phyloP scores from a whole-genome alignment of 2,888 invertebrate species.

The Napeogenes inachia region DNA sequence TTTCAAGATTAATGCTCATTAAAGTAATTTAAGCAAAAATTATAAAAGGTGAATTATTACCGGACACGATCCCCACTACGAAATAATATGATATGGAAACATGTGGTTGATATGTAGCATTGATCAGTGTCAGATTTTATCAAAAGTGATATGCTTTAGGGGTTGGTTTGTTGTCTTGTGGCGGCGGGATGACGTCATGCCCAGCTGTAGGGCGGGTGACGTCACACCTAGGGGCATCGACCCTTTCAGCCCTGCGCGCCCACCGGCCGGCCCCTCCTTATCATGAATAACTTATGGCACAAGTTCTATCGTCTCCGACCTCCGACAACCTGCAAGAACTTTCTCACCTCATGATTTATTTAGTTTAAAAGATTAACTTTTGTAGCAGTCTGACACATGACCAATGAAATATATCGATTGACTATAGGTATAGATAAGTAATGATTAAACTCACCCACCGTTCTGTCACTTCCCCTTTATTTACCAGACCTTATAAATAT shows the following conservation, averaged over 20 bases:
- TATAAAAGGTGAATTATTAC: too few relatives aligned
- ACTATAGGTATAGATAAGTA: neutral
- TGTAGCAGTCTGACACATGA: too few relatives aligned
- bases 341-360: conserved; percentile 27
- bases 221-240: conserved; percentile 66
- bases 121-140: conserved; percentile 50
- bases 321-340: conserved; percentile 55
- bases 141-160: conserved; percentile 52
- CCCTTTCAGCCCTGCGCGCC: conserved; percentile 55
- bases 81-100: conserved; percentile 36
- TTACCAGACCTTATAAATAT: conserved; percentile 54
- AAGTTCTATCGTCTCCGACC: conserved; percentile 57
- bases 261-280: conserved; percentile 47
- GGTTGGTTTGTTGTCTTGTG: conserved; percentile 52
- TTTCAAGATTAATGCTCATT: too few relatives aligned
- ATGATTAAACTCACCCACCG: conserved; percentile 29
- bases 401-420: conserved; percentile 16
- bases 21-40: too few relatives aligned
- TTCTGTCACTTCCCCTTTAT: conserved; percentile 50
- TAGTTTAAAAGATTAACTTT: too few relatives aligned
- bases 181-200: conserved; percentile 64
- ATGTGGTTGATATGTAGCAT: conserved; percentile 58
- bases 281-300: conserved; percentile 68
- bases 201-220: conserved; percentile 75
- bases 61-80: too few relatives aligned